Percentiles rank a stretch among this genome's conserved stretches.
phyloP scores from a whole-genome alignment of 2,797 vertebrate genomes.

The Eleutherodactylus coqui region DNA sequence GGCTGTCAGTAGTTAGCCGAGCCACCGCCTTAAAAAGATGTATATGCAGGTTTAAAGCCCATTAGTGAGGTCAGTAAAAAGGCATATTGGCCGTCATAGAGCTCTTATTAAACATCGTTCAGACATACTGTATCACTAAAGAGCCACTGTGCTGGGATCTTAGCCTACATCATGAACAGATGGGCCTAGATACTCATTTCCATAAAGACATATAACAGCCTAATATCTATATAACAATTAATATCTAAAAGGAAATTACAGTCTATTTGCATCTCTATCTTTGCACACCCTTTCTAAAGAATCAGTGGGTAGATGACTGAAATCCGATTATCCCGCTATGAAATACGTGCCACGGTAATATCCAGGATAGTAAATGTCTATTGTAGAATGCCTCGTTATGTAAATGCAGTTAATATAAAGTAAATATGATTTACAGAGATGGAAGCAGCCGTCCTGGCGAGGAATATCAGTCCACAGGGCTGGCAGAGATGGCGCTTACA shows the following conservation, averaged over 20 bases:
- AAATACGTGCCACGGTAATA: not conserved
- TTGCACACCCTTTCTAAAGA: not conserved
- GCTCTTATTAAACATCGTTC: too few relatives aligned
- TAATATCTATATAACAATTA: not conserved
- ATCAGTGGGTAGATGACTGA: not conserved
- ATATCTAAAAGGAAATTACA: not conserved
- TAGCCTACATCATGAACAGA: not conserved
- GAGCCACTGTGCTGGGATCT: not conserved
- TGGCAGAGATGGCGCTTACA: conserved; percentile 26
- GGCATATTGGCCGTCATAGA: too few relatives aligned
- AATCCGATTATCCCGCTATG: not conserved
- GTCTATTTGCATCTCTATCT: not conserved
- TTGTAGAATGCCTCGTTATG: conserved; percentile 18
- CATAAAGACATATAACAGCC: not conserved
- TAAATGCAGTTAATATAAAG: conserved; percentile 23
- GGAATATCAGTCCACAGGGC: not conserved
- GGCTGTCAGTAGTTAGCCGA: too few relatives aligned
- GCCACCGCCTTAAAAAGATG: too few relatives aligned
- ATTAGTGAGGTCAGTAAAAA: too few relatives aligned
- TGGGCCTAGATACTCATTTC: not conserved
- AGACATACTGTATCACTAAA: too few relatives aligned
- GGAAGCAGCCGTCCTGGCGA: not conserved
- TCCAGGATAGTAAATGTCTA: not conserved
- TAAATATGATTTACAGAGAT: conserved; percentile 29
- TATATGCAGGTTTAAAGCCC: too few relatives aligned